Base-by-base conservation (phyloP, 2,113 vertebrate genomes). In the Lasiurus borealis region DNA sequence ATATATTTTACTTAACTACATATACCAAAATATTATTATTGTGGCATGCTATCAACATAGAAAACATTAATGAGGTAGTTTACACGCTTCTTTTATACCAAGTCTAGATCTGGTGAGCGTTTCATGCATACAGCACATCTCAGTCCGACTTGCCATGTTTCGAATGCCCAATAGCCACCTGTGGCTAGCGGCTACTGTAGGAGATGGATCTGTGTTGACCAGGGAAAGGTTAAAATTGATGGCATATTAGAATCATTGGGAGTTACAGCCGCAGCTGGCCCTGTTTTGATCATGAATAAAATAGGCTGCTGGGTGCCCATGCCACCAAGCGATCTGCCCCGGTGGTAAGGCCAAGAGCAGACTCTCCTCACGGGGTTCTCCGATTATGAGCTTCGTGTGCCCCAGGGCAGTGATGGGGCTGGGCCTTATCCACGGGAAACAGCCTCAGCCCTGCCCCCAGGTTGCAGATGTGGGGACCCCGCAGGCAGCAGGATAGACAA, bases 151-250 rank as follows among this genome's bases (percentile, higher is more conserved):
- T 4, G 31, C 48, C 48, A 4, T 9, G 0, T 46, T 23, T 12
- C 12, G 12, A 31, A 85, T 6, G n/a, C 66, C 44, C 11, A 0
- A 0, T 7, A 21, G 19, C 25, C 71, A 3, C 6, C 2, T 2
- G 2, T 0, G 6, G 44, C 62, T 1, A 0, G 9, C 3, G 16
- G 52, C 85, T n/a, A 0, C 11, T 4, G 9, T 13, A 8, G 3
- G 0, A 11, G 31, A 31, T 13, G 8, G 31, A 10, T 5, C 14
- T 1, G 15, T 1, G 23, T 84, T 19, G 77, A 66, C 62, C 31
- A 0, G 3, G 18, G 8, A 40, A 31, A 75, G 54, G 36, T 23
- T 64, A 21, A 13, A 0, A 4, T 3, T 11, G 23, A 0, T 1
- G 0, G 27, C 13, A 18, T 40, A 8, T 8, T 5, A 12, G 59